These are phyloP conservation scores for Rhingia rostrata DNA, from an alignment of 2,888 invertebrate genomes.

Conservation along the genomic window DNA sequence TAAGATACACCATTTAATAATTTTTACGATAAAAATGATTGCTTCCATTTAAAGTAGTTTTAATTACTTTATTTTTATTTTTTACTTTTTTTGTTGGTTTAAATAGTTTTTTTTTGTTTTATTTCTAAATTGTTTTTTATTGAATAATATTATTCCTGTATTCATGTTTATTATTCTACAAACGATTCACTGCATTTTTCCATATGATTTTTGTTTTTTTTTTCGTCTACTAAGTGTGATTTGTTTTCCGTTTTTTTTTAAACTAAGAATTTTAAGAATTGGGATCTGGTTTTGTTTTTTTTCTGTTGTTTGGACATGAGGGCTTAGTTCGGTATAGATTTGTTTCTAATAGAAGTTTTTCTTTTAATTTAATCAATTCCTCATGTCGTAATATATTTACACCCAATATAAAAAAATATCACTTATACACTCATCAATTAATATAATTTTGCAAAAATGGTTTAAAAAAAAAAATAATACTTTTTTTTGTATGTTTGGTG, in stretches of 20 bases:
- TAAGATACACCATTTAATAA: constrained; percentile 74
- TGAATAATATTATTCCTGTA: constrained; percentile 71
- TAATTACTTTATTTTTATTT: constrained; percentile 57
- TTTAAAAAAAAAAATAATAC: constrained; percentile 41
- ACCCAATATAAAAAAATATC: constrained; percentile 69
- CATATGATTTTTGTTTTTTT: constrained; percentile 29
- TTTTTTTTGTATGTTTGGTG: constrained; percentile 47
- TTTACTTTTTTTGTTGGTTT: constrained; percentile 41
- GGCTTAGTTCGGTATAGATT: constrained; percentile 56
- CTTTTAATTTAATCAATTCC: constrained; percentile 73
- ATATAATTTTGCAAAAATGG: constrained; percentile 52
- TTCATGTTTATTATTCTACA: constrained; percentile 69
- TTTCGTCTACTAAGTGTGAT: constrained; percentile 56
- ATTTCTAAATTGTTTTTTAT: constrained; percentile 53
- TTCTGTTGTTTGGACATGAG: constrained; percentile 65
- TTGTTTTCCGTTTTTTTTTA: constrained; percentile 42
- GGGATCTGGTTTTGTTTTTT: constrained; percentile 36
- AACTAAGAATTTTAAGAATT: constrained; percentile 43
- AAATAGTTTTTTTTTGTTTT: constrained; percentile 59
- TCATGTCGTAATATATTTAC: constrained; percentile 69
- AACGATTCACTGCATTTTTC: constrained; percentile 57
- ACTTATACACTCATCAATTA: constrained; percentile 61
- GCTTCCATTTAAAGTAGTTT: constrained; percentile 74
- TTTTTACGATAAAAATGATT: constrained; percentile 74
- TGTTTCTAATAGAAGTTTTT: constrained; percentile 53